These are phyloP conservation scores for Apodemia hepburni DNA, from an alignment of 2,888 invertebrate genomes.

Conservation along the genomic window DNA sequence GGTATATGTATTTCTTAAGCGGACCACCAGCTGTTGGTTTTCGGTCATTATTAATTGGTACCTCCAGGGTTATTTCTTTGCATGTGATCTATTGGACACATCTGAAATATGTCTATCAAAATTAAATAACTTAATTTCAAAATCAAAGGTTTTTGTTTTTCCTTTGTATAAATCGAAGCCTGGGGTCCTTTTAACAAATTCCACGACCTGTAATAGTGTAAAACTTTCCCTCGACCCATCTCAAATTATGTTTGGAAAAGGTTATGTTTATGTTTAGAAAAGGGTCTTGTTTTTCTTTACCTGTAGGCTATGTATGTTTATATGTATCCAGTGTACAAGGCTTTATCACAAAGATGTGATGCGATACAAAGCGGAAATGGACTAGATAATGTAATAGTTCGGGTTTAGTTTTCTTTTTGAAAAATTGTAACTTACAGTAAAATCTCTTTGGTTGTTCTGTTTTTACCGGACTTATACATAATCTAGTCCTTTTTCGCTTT, in stretches of 20 bases:
- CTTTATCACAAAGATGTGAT: not conserved
- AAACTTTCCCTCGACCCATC: not conserved
- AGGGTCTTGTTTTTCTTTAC: conserved; percentile 7
- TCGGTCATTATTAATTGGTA: too few species aligned
- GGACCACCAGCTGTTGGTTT: too few species aligned
- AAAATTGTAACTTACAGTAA: too few species aligned
- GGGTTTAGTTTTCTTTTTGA: too few species aligned
- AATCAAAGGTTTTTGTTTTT: not conserved
- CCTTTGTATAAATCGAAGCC: not conserved
- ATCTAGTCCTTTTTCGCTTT: too few species aligned
- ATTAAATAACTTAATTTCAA: not conserved
- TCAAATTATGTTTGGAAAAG: conserved; percentile 3
- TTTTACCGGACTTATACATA: too few species aligned
- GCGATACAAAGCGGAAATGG: too few species aligned
- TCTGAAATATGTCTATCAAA: not conserved
- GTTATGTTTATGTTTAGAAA: conserved; percentile 10
- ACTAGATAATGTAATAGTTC: too few species aligned
- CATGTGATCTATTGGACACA: too few species aligned
- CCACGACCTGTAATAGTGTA: not conserved
- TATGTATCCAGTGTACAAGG: not conserved
- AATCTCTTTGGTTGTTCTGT: too few species aligned
- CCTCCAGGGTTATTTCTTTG: too few species aligned
- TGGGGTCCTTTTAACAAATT: not conserved
- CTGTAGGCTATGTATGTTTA: not conserved
- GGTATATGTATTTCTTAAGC: not conserved